phyloP scores from a whole-genome alignment of 2,113 vertebrate species.

The Zosterops hypoxanthus region DNA sequence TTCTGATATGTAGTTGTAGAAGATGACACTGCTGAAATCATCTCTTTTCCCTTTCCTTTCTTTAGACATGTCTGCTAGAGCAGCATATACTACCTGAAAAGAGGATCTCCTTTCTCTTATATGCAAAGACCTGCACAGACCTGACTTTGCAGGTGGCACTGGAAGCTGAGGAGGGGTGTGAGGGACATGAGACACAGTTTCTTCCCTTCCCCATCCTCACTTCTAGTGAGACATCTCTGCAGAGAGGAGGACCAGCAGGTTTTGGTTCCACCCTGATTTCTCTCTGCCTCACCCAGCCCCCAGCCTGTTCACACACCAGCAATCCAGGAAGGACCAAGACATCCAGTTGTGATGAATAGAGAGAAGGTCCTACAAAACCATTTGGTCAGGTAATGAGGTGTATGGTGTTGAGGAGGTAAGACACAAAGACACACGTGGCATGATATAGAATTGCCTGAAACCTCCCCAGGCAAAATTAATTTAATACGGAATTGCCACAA shows the following conservation, averaged over 20 bases:
- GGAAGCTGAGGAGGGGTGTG: background rate
- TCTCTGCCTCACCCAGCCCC: background rate
- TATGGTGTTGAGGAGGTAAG: background rate
- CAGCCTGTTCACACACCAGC: background rate
- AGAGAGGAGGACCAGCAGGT: background rate
- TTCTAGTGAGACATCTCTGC: background rate
- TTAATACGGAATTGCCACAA: background rate
- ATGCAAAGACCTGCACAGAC: background rate
- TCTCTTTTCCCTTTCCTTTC: background rate
- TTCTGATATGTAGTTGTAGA: background rate
- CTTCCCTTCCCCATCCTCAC: background rate
- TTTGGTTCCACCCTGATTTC: background rate
- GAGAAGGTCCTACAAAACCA: background rate
- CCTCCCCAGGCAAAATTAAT: background rate
- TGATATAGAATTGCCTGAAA: background rate
- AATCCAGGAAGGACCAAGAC: too few relatives aligned
- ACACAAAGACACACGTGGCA: background rate
- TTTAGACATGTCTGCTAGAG: background rate
- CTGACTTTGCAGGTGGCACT: background rate
- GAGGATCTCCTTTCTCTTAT: background rate
- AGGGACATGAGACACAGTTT: background rate
- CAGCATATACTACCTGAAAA: background rate
- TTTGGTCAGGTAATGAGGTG: background rate
- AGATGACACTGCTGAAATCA: background rate
- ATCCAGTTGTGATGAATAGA: background rate